phyloP scores from a whole-genome alignment of 1,140 invertebrate genomes.

The Brachionus sp. region DNA sequence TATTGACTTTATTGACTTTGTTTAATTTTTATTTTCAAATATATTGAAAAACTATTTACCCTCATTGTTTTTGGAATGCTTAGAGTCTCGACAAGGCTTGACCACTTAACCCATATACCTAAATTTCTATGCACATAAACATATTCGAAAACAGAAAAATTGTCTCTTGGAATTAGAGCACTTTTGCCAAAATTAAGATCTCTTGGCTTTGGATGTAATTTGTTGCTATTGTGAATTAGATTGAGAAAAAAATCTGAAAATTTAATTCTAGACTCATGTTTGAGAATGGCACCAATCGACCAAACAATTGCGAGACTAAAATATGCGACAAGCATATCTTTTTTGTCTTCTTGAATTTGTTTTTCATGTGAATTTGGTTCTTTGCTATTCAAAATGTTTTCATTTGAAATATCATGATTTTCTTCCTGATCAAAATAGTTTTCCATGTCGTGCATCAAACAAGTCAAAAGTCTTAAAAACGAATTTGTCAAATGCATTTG shows the following conservation, averaged over 20 bases:
- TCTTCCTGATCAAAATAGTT: slow-evolving; percentile 19
- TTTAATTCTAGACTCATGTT: slow-evolving; percentile 47
- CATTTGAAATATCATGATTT: not conserved
- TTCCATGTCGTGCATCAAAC: slow-evolving; percentile 55
- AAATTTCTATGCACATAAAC: slow-evolving; percentile 55
- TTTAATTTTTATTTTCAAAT: too few relatives aligned
- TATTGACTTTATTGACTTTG: too few relatives aligned
- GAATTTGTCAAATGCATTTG: slow-evolving; percentile 69
- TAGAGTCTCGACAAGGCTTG: slow-evolving; percentile 50
- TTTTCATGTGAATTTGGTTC: not conserved
- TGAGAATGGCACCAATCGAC: slow-evolving; percentile 56
- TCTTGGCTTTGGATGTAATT: slow-evolving; percentile 51
- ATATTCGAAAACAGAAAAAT: slow-evolving; percentile 55
- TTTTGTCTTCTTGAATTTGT: slow-evolving; percentile 51
- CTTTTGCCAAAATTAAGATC: slow-evolving; percentile 55
- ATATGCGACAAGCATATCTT: slow-evolving; percentile 56
- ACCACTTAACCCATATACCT: slow-evolving; percentile 55
- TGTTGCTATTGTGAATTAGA: not conserved
- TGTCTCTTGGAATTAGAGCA: slow-evolving; percentile 65
- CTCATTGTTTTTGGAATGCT: slow-evolving; percentile 51
- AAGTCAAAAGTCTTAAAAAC: slow-evolving; percentile 56
- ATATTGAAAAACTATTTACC: too few relatives aligned
- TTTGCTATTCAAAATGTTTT: not conserved
- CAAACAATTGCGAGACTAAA: slow-evolving; percentile 59
- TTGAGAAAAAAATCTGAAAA: not conserved